Base-by-base conservation (phyloP, 2,797 vertebrate genomes). In the Choloepus didactylus region DNA sequence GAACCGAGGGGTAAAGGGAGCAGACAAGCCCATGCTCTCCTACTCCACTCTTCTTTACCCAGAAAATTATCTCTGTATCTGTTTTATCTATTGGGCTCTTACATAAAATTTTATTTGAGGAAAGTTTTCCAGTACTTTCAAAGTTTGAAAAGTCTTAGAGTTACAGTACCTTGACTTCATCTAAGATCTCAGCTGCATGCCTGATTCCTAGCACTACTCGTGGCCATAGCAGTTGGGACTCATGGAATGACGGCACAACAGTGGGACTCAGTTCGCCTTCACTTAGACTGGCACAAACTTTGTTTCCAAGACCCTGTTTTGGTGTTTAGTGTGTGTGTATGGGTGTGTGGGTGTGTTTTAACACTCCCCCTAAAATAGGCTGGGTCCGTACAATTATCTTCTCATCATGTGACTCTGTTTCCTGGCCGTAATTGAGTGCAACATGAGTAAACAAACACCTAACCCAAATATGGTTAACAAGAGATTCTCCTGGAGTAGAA, bases 151-250 rank as follows among this genome's bases (percentile, higher is more conserved):
- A 54, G 15, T 15, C 59, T 27, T 29, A 41, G 8, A 18, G 1
- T 60, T 9, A 9, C 25, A 9, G 5, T 35, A 9, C 3, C 6
- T 70, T 5, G 2, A 27, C 6, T 81, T 69, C 14, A 9, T 16
- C 9, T 7, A 0, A 25, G 44, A 23, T 12, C 44, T 44, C 60
- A 62, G 31, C 5, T 46, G 6, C 54, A 10, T 14, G 23, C 1
- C 6, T 16, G 38, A 3, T 6, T 14, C 67, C 19, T 5, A 9
- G 35, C 23, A 2, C 3, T 9, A 0, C 4, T 14, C 21, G 25
- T 69, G 44, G 8, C 10, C 31, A 3, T 1, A 21, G 29, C n/a
- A 89, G 29, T 8, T 1, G 19, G 7, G 15, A 16, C 44, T 27
- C 69, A 8, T 27, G 14, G 60, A n/a, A 25, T 35, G 5, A 6